Evolutionary conservation across 2,797 vertebrate genomes (phyloP), one percentile per base, ranked within the genome.

Genomic region (Darevskia mixta): DNA sequence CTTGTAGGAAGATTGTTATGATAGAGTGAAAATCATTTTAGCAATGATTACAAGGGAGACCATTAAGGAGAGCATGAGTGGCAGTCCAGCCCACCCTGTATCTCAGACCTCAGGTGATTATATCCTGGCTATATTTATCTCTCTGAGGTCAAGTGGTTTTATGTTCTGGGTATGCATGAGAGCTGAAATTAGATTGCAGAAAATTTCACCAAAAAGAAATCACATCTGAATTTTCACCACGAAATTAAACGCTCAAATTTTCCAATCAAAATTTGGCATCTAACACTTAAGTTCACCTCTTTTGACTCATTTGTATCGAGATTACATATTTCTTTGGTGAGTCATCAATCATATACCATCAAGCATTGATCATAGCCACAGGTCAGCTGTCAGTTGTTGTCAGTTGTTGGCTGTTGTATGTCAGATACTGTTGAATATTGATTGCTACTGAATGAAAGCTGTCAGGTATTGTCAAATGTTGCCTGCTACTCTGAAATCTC

Each of bases 331-430:
- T 78, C n/a, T 78, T n/a, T 41, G 77, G 38, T 9, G 20, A 66
- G 27, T 45, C 84, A 78, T 67, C 84, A 8, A 32, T 79, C 75
- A 49, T 45, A 45, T 13, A 25, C 23, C 41, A 32, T 69, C 58
- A 32, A 67, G 78, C 20, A 64, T 27, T 43, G 61, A 67, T 45
- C 67, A 11, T 64, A 67, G 78, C 58, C 32, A 58, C 41, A 79
- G n/a, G 29, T 45, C 75, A 69, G 58, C 29, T 78, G 84, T 76
- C 82, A 83, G 7, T 73, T 35, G 5, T 71, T 55, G n/a, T 84
- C 83, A 84, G 27, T 35, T 61, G 49, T 35, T 84, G 69, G 18
- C 69, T 83, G 45, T 25, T 83, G 23, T 72, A 84, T 61, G 72
- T 75, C 83, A 75, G n/a, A 58, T 55, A 61, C 35, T 67, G 49